Evolutionary conservation across 2,797 vertebrate species (phyloP).

Genomic region (Falco concolor): DNA sequence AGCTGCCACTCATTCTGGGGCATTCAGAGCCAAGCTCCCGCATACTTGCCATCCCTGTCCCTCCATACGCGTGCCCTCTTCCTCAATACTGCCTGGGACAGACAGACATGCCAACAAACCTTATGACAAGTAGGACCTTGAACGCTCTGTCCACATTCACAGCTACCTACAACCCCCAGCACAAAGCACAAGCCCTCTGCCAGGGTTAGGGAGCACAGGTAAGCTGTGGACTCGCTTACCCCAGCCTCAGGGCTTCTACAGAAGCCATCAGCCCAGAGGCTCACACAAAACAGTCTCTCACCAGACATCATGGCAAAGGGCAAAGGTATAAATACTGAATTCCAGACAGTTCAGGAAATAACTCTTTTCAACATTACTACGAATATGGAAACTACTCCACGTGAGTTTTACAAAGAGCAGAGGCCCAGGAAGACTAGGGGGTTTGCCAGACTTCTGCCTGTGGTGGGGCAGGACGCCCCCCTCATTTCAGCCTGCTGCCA

Average conservation of each 20-base stretch:
- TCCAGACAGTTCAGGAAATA: not conserved
- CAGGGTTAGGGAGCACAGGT: not conserved
- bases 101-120: not conserved
- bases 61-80: not conserved
- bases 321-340: not conserved
- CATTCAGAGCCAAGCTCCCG: not conserved
- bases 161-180: not conserved
- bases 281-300: not conserved
- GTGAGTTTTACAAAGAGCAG: not conserved
- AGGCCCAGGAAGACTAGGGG: not conserved
- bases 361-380: not conserved
- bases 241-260: too few relatives aligned
- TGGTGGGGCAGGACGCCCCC: not conserved
- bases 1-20: not conserved
- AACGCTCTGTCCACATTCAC: not conserved
- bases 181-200: not conserved
- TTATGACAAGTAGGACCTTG: not conserved
- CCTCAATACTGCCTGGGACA: not conserved
- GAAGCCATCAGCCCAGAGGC: too few relatives aligned
- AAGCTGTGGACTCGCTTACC: accelerated
- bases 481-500: not conserved
- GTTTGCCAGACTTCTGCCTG: not conserved
- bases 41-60: not conserved
- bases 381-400: not conserved
- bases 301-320: not conserved